These are phyloP conservation scores for Lepisosteus osseus DNA, from an alignment of 2,113 vertebrate genomes.

Conservation along the genomic window DNA sequence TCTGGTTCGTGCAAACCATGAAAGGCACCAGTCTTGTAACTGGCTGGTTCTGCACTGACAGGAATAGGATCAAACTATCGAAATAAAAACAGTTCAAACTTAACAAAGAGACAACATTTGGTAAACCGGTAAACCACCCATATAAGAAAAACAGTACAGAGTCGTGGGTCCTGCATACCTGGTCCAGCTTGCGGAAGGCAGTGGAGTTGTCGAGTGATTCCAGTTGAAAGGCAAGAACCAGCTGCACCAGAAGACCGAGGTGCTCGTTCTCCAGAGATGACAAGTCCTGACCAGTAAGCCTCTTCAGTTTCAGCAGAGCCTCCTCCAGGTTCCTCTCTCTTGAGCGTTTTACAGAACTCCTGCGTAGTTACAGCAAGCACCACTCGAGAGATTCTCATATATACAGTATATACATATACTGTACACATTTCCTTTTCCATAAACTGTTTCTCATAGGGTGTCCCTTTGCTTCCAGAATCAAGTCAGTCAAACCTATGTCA, in stretches of 20 bases:
- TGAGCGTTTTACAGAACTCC: conserved; percentile 64
- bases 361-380: conserved; percentile 33
- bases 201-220: conserved; percentile 63
- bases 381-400: neutral
- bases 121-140: neutral
- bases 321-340: conserved; percentile 76
- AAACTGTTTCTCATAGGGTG: no score
- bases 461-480: no score
- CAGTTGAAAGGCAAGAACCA: conserved; percentile 73
- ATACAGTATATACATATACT: no score
- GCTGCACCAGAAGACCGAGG: conserved; percentile 56
- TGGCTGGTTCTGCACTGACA: no score
- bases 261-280: conserved; percentile 30
- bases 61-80: neutral
- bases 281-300: conserved; percentile 46
- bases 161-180: conserved; percentile 54
- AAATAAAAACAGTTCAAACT: neutral
- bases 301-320: conserved; percentile 59
- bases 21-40: no score
- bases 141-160: no score
- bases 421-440: no score
- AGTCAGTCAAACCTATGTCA: no score
- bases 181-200: conserved; percentile 77
- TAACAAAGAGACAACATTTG: neutral
- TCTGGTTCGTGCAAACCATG: no score